Conservation (phyloP, 2,113 vertebrate genomes). For the Muntiacus muntjak region DNA sequence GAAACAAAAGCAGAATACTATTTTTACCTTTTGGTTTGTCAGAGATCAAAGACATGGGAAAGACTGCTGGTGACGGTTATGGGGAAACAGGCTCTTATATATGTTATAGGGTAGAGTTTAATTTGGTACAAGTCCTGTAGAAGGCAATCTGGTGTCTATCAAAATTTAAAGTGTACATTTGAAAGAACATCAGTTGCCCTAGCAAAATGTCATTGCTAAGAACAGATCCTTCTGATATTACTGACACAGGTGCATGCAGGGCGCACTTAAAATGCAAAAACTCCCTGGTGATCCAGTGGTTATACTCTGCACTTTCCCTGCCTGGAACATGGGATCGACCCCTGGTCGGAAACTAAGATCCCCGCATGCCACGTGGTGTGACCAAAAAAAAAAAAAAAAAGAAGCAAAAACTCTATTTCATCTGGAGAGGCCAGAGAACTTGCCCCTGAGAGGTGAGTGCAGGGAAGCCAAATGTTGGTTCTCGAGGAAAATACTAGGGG, state of each 20-base stretch:
- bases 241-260: background rate
- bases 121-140: background rate
- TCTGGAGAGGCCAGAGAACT: background rate
- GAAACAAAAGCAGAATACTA: background rate
- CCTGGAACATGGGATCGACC: background rate
- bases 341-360: background rate
- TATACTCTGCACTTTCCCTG: background rate
- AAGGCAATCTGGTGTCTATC: background rate
- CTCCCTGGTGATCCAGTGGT: background rate
- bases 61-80: background rate
- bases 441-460: background rate
- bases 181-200: background rate
- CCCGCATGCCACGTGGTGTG: background rate
- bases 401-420: background rate
- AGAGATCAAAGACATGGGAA: background rate
- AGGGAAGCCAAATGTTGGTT: background rate
- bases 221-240: background rate
- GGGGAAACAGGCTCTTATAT: background rate
- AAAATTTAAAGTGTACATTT: background rate
- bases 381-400: background rate
- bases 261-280: background rate
- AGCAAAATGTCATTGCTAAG: background rate
- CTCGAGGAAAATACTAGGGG: background rate
- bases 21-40: slow-evolving; percentile 11
- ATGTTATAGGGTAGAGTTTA: background rate